These are phyloP conservation scores for Struthio camelus DNA, from an alignment of 2,113 vertebrate species.

Conservation along the genomic window DNA sequence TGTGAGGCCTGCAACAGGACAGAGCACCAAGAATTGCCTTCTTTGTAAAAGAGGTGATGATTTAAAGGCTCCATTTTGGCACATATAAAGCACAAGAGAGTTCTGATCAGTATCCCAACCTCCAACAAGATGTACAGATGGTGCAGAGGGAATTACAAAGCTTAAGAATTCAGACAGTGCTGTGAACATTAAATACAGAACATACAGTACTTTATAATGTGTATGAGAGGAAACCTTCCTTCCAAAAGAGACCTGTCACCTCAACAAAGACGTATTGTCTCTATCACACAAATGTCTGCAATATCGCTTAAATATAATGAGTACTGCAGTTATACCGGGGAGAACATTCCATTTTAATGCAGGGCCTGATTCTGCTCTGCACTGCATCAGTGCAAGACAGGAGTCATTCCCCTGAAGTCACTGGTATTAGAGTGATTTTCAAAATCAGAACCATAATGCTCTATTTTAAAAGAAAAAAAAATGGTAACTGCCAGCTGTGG, in stretches of 20 bases:
- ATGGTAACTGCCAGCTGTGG: not conserved
- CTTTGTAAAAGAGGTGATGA: not conserved
- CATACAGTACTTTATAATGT: not conserved
- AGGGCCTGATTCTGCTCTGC: not conserved
- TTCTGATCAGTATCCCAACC: not conserved
- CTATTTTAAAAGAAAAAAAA: not conserved
- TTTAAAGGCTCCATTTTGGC: constrained; percentile 33
- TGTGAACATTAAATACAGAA: not conserved
- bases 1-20: not conserved
- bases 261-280: constrained; percentile 16
- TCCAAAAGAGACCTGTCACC: not conserved
- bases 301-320: not conserved
- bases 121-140: not conserved
- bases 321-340: not conserved
- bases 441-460: not conserved
- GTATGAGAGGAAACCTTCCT: not conserved
- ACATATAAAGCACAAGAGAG: not conserved
- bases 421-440: not conserved
- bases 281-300: not conserved
- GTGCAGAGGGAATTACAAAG: not conserved
- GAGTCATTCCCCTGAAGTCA: not conserved
- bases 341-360: not conserved
- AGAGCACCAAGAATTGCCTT: not conserved
- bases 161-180: not conserved
- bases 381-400: not conserved